Base-by-base conservation (phyloP, 2,888 invertebrate genomes). In the Sympetrum striolatum region DNA sequence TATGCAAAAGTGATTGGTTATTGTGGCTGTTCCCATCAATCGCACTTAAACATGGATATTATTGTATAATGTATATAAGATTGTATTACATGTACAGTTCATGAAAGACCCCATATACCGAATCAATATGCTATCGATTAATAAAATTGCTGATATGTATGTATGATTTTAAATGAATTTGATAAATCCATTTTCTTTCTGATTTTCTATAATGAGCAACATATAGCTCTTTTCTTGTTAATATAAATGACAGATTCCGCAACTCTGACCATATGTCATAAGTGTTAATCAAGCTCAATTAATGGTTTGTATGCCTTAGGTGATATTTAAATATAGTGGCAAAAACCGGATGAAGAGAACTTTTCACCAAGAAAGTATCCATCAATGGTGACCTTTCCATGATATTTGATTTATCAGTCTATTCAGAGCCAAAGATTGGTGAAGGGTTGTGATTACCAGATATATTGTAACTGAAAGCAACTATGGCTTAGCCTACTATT, bases 21-120 rank as follows among this genome's bases (percentile, higher is more conserved):
- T n/a, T 86, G n/a, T 86, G 86, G 86, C 86, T 86, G 86, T 86
- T 86, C 60, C 86, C 86, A 60, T 86, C 53, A 86, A 86, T 86
- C 58, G 86, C 86, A 60, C 86, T 60, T 86, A 58, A 53, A 60
- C 86, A 86, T 86, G 86, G 86, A 86, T 86, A 90, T 80, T 58
- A 90, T 90, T 80, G 90, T 90, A 80, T 90, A 53, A 90, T 90
- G 90, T 90, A 90, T 48, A 90, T 90, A 90, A 90, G 80, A 90
- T 80, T 90, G 90, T 90, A 90, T 90, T 80, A 90, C 58, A 58
- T 90, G 90, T 90, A 90, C 90, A 90, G 90, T 58, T 90, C 90
- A 80, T 58, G 80, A 90, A 90, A 48, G 53, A 90, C 86, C 58
- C 86, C 53, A 86, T 86, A 86, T 60, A 60, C 86, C 58, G 86